Evolutionary conservation across 2,113 vertebrate genomes (phyloP), one percentile per base, ranked within the genome.

Genomic region (Nothocercus julius): DNA sequence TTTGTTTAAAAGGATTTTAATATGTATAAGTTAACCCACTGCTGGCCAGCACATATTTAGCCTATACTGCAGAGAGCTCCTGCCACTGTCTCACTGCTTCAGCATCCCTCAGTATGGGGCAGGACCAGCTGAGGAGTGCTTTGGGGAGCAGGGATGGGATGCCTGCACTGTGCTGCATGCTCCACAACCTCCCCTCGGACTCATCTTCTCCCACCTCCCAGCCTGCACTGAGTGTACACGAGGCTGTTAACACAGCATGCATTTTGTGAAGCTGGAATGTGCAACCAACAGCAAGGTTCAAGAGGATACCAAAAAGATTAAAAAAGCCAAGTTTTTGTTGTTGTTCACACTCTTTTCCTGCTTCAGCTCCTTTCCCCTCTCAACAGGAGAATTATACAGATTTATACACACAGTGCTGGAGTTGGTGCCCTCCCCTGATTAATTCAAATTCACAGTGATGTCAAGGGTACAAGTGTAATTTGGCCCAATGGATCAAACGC

Each of bases 401-500:
- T 86, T 91, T 91, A 47, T 21, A n/a, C 47, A 75, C 51, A 62
- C 18, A 0, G 1, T 59, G 24, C 53, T 36, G 85, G 76, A 78
- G 36, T 85, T 53, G n/a, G 27, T 56, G 85, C 62, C 36, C 36
- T 87, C 17, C 24, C 11, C 15, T 7, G 3, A 51, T 88, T 91
- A 93, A 90, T 84, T 88, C 44, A 91, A 69, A 90, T 93, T 78
- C 73, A 62, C 72, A 88, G 63, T 40, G 25, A 16, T 62, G 69
- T 75, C 73, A 84, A 72, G 34, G 30, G 6, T 70, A 13, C 27
- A 63, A 66, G 70, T 30, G 34, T 64, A 83, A 69, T 75, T 78
- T 92, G 93, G 82, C 69, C 88, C 28, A 76, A 20, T 36, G 62
- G 63, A 58, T 86, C 61, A 93, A 94, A 45, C 1, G 1, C 13